phyloP scores from a whole-genome alignment of 2,797 vertebrate species.

The Rallus crepitans region DNA sequence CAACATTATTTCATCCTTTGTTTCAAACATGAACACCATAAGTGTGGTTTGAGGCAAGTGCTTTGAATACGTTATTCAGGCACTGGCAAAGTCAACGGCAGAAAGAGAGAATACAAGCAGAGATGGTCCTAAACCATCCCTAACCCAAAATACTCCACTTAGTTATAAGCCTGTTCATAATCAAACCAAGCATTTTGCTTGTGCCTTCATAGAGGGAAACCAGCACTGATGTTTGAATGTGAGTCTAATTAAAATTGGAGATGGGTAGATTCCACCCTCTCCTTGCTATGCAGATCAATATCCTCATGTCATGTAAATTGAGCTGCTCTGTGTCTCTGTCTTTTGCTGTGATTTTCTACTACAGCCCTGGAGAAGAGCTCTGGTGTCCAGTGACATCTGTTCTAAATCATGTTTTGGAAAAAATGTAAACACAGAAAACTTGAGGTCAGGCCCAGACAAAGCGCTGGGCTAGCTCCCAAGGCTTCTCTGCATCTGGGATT shows the following conservation, averaged over 20 bases:
- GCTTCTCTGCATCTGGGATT: conserved; percentile 17
- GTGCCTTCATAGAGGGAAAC: neutral
- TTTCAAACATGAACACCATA: conserved; percentile 9
- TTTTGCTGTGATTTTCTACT: conserved; percentile 45
- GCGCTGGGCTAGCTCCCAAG: conserved; percentile 32
- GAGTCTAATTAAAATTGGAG: neutral
- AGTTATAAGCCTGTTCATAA: neutral
- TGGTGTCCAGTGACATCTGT: conserved; percentile 54
- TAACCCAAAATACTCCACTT: neutral
- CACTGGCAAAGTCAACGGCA: neutral
- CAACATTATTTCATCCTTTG: conserved; percentile 44
- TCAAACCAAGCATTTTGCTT: neutral
- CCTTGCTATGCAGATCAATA: neutral
- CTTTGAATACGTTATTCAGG: conserved; percentile 11
- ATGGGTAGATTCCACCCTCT: neutral
- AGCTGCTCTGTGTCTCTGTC: neutral
- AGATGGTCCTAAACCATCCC: neutral
- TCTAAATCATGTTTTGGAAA: conserved; percentile 46
- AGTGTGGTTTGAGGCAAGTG: conserved; percentile 20
- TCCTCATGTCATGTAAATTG: neutral
- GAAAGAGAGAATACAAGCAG: neutral
- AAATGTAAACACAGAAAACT: conserved; percentile 37
- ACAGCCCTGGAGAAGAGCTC: neutral
- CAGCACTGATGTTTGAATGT: neutral
- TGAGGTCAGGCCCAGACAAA: conserved; percentile 53